Evolutionary conservation across 2,797 vertebrate species (phyloP).

Genomic region (Typhlichthys eigenmanni): DNA sequence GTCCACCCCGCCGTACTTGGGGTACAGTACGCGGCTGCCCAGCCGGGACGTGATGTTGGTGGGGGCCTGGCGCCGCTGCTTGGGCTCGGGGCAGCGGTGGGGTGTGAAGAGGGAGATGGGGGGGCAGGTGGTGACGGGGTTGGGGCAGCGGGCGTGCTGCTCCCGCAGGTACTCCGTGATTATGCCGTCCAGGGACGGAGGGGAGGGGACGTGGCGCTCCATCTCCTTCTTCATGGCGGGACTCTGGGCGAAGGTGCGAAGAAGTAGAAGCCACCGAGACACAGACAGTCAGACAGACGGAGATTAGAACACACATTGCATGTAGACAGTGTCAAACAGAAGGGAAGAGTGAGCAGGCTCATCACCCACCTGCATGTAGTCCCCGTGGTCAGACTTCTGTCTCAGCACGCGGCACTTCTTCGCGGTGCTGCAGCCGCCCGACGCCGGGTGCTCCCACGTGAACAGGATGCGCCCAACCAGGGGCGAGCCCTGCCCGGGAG

Average conservation of each 20-base stretch:
- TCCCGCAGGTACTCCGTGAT: constrained; percentile 96
- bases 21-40: constrained; percentile 86
- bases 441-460: constrained; percentile 83
- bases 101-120: constrained; percentile 96
- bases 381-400: constrained; percentile 95
- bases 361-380: constrained; percentile 79
- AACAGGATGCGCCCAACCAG: constrained; percentile 91
- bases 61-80: constrained; percentile 92
- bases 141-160: constrained; percentile 95
- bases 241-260: constrained; percentile 77
- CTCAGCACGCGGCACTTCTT: constrained; percentile 85
- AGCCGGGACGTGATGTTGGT: constrained; percentile 94
- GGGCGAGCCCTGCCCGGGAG: constrained; percentile 67
- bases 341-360: neutral
- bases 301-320: no score
- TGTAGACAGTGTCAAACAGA: neutral
- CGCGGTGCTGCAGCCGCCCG: constrained; percentile 69
- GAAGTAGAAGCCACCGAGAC: no score
- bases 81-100: constrained; percentile 96
- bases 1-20: constrained; percentile 92
- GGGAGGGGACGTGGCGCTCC: constrained; percentile 90
- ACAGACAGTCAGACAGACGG: no score
- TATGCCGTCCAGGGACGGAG: constrained; percentile 93
- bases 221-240: constrained; percentile 94
- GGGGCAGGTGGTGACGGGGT: constrained; percentile 95